phyloP scores from a whole-genome alignment of 2,797 vertebrate species.

The Morus bassanus region DNA sequence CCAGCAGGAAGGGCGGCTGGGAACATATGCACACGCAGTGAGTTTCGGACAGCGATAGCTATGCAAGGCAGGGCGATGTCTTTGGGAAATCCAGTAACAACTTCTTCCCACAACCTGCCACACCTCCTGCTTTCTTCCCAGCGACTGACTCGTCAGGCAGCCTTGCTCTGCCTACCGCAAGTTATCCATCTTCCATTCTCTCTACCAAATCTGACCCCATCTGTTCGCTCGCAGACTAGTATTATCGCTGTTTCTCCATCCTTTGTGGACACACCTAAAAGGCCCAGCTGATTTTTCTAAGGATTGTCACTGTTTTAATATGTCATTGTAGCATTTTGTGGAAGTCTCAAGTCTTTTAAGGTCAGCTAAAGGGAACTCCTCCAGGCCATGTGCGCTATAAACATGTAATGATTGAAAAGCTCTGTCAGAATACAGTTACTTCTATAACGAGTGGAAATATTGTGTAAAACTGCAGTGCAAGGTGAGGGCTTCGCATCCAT shows the following conservation, averaged over 20 bases:
- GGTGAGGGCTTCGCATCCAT: not conserved
- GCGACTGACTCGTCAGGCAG: not conserved
- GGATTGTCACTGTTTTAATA: not conserved
- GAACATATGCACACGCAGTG: rapidly evolving
- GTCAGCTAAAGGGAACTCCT: not conserved
- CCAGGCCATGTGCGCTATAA: not conserved
- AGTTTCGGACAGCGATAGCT: not conserved
- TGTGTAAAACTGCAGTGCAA: not conserved
- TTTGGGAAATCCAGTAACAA: constrained; percentile 47
- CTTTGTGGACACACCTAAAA: not conserved
- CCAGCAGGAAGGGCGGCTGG: not conserved
- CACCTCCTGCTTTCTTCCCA: constrained; percentile 44
- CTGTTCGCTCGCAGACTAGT: not conserved
- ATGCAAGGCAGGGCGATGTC: not conserved
- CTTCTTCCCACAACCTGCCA: constrained; percentile 53
- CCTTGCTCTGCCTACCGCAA: not conserved
- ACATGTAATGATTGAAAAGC: not conserved
- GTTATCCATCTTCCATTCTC: constrained; percentile 26
- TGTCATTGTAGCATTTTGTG: not conserved
- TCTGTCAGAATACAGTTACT: not conserved
- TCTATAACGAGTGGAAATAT: not conserved
- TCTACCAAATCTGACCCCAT: not conserved
- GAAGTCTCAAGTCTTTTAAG: not conserved
- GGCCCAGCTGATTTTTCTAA: not conserved
- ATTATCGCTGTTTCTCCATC: not conserved